Conservation (phyloP, 2,888 invertebrate genomes). For the Ashinkailepas kermadecensis region DNA sequence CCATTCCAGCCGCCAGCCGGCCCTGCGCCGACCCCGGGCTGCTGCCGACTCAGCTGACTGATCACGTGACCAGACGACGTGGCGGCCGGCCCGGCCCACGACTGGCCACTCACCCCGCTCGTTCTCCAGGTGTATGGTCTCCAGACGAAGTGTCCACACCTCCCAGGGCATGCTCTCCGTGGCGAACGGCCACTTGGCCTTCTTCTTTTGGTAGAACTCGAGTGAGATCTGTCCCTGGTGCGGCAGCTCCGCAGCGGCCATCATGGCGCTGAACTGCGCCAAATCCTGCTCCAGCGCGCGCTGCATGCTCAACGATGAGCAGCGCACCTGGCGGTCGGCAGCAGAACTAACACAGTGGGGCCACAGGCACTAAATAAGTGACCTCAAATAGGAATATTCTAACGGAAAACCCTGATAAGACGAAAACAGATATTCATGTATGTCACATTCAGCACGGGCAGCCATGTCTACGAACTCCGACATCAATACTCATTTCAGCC, state of each 20-base stretch:
- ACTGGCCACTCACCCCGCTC: constrained; percentile 54
- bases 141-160: constrained; percentile 91
- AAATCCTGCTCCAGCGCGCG: constrained; percentile 20
- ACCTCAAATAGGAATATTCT: too few relatives aligned
- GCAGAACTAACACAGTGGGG: not conserved
- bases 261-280: constrained; percentile 20
- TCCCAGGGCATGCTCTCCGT: constrained; percentile 96
- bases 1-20: too few relatives aligned
- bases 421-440: too few relatives aligned
- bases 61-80: too few relatives aligned
- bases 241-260: not conserved
- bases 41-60: too few relatives aligned
- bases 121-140: constrained; percentile 73
- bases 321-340: not conserved
- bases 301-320: not conserved
- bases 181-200: constrained; percentile 80
- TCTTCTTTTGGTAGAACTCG: constrained; percentile 90
- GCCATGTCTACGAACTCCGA: too few relatives aligned
- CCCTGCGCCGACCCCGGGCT: too few relatives aligned
- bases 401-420: too few relatives aligned
- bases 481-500: too few relatives aligned
- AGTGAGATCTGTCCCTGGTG: constrained; percentile 75
- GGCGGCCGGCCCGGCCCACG: constrained; percentile 2
- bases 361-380: too few relatives aligned
- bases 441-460: too few relatives aligned